Conservation (phyloP, 1,140 invertebrate species). For the Zaprionus inermis region DNA sequence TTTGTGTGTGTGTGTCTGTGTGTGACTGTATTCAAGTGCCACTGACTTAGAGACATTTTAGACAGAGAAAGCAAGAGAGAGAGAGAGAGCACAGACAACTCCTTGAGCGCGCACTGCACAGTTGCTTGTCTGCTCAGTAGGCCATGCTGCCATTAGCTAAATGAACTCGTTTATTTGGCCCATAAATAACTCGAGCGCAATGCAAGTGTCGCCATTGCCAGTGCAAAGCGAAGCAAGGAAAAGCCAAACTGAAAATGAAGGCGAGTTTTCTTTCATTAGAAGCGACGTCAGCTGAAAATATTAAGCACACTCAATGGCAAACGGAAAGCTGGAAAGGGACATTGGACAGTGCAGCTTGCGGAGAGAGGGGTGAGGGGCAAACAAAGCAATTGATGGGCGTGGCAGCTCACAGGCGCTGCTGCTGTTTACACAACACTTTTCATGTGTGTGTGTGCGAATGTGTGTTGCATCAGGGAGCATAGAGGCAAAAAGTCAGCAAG, state of each 20-base stretch:
- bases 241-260: conserved; percentile 24
- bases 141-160: conserved; percentile 78
- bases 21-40: conserved; percentile 7
- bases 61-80: conserved; percentile 7
- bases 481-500: conserved; percentile 70
- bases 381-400: conserved; percentile 50
- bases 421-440: conserved; percentile 81
- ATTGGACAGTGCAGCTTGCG: neutral
- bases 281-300: conserved; percentile 49
- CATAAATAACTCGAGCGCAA: conserved; percentile 76
- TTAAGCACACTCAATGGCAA: conserved; percentile 48
- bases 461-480: conserved; percentile 45
- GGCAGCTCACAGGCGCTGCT: conserved; percentile 15
- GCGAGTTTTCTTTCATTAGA: conserved; percentile 39
- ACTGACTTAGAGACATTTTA: conserved; percentile 27
- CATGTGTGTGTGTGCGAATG: conserved; percentile 55
- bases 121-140: conserved; percentile 70
- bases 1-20: conserved; percentile 14
- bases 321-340: conserved; percentile 20
- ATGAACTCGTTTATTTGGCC: conserved; percentile 78
- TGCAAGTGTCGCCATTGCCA: conserved; percentile 58
- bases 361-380: conserved; percentile 7
- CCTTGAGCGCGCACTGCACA: conserved; percentile 26
- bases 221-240: conserved; percentile 10
- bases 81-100: conserved; percentile 9